These are phyloP conservation scores for Hassar affinis DNA, from an alignment of 2,113 vertebrate species.

Conservation along the genomic window DNA sequence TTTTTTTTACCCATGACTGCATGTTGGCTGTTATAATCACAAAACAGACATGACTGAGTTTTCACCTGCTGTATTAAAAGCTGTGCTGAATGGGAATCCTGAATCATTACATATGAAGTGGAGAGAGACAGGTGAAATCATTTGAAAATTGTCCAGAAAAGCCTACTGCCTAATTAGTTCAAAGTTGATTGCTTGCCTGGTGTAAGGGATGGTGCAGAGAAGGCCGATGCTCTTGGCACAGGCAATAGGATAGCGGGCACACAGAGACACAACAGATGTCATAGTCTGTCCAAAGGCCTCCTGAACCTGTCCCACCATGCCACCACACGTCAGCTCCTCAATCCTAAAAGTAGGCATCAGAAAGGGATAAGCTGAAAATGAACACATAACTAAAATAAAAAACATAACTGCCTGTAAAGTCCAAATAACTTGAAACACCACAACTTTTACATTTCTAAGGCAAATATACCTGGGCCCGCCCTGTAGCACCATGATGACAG, in stretches of 20 bases:
- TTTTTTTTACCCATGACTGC: not conserved
- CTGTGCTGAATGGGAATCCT: not conserved
- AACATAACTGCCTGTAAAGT: not conserved
- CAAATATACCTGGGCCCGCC: slow-evolving; percentile 87
- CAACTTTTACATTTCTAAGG: not conserved
- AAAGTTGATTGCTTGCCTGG: slow-evolving; percentile 73
- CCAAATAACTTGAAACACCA: not conserved
- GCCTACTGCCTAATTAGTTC: not conserved
- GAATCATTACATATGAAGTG: not conserved
- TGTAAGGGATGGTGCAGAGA: slow-evolving; percentile 95
- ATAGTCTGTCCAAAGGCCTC: slow-evolving; percentile 98
- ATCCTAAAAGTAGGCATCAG: slow-evolving; percentile 73
- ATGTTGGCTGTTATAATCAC: not conserved
- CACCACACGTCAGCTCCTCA: slow-evolving; percentile 93
- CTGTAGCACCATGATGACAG: slow-evolving; percentile 95
- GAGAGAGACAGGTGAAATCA: not conserved
- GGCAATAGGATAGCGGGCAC: slow-evolving; percentile 94
- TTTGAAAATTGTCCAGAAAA: not conserved
- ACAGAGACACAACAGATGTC: slow-evolving; percentile 96
- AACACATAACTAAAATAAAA: not conserved
- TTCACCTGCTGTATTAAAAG: not conserved
- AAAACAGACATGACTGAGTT: not conserved
- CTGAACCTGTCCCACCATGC: slow-evolving; percentile 97
- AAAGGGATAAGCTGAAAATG: slow-evolving; percentile 9
- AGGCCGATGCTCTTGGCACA: slow-evolving; percentile 97